Percentiles rank a stretch among this genome's conserved stretches.
Conservation (phyloP, 2,797 vertebrate species). For the Stomatorhinus walkeri region DNA sequence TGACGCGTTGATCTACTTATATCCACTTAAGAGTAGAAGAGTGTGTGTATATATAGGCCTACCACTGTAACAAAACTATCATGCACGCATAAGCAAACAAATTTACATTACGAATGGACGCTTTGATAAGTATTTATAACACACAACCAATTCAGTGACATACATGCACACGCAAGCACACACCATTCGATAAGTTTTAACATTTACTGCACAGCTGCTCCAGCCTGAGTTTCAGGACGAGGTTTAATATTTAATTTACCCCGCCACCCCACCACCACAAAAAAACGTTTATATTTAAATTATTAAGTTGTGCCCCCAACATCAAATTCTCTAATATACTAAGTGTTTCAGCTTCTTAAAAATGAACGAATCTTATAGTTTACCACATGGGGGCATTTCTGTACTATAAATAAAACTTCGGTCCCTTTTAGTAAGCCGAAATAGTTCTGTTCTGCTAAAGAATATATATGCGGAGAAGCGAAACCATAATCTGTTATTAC, state of each 20-base stretch:
- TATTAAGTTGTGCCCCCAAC: not conserved
- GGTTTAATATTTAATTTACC: not conserved
- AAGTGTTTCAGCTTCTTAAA: not conserved
- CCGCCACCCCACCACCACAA: too few species aligned
- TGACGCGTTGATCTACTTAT: not conserved
- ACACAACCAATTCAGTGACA: not conserved
- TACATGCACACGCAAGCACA: not conserved
- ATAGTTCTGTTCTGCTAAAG: not conserved
- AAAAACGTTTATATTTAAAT: not conserved
- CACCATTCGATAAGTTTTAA: not conserved
- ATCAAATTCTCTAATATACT: not conserved
- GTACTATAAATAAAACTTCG: constrained; percentile 1
- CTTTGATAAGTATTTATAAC: not conserved
- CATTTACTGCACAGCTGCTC: not conserved
- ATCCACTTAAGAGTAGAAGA: not conserved
- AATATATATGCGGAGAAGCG: not conserved
- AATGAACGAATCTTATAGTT: not conserved
- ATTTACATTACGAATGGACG: not conserved
- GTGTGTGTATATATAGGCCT: not conserved
- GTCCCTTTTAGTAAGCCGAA: not conserved
- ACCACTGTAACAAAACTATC: not conserved
- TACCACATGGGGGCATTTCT: constrained; percentile 20
- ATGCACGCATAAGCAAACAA: not conserved
- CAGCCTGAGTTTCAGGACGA: not conserved
- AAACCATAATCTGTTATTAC: not conserved